These are phyloP conservation scores for Cylas formicarius DNA, from an alignment of 1,140 invertebrate genomes.

Conservation along the genomic window DNA sequence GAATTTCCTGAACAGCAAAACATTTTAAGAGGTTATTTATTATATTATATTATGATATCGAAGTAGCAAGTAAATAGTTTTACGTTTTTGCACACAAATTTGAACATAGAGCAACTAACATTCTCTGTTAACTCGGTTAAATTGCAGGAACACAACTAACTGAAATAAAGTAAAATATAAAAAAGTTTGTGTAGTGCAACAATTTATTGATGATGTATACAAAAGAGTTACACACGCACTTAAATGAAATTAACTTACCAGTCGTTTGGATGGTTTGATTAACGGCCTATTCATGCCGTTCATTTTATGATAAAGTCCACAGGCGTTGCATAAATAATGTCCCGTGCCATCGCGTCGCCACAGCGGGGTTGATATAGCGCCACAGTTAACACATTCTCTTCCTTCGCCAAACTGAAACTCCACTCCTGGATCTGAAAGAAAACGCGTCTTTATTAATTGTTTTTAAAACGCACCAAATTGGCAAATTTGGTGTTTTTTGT, in stretches of 20 bases:
- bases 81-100: too few relatives aligned
- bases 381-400: constrained; percentile 94
- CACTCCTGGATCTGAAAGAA: constrained; percentile 62
- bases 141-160: background rate
- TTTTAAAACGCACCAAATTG: too few relatives aligned
- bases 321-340: constrained; percentile 97
- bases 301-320: constrained; percentile 93
- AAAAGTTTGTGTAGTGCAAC: too few relatives aligned
- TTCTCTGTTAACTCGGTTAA: constrained; percentile 2
- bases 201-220: too few relatives aligned
- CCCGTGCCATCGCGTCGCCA: constrained; percentile 94
- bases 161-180: constrained; percentile 2
- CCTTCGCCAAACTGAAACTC: constrained; percentile 80
- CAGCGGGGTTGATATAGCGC: constrained; percentile 88
- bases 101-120: too few relatives aligned
- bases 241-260: constrained; percentile 73
- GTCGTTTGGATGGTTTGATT: constrained; percentile 81
- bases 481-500: constrained; percentile 10
- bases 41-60: too few relatives aligned
- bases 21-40: too few relatives aligned
- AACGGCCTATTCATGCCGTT: constrained; percentile 88
- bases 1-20: too few relatives aligned
- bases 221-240: too few relatives aligned
- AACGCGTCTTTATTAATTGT: too few relatives aligned
- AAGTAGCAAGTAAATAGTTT: too few relatives aligned